Base-by-base conservation (phyloP, 2,888 invertebrate genomes). In the Acleris literana region DNA sequence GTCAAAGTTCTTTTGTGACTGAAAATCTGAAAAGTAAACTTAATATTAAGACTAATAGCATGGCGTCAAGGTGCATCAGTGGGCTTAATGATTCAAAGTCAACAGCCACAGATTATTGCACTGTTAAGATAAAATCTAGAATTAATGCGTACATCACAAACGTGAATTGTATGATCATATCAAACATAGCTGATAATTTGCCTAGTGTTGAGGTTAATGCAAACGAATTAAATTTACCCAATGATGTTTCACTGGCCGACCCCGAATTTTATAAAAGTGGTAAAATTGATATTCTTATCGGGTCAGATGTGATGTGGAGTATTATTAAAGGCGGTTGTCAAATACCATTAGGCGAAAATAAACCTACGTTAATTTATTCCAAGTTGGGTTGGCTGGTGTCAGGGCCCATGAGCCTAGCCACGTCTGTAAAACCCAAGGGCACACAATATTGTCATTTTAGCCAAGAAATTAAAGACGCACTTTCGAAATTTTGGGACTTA, bases 331-430 rank as follows among this genome's bases (percentile, higher is more conserved):
- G 48, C 18, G 57, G 57, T 9, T 29, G 29, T 46, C 48, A 58
- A 18, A 46, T 58, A 17, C 17, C 46, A 3, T 39, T 58, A 13
- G 58, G 33, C 6, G 29, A 58, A 58, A 49, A 39, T 49, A 33
- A 29, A 49, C 49, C 58, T 16, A 20, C 17, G 13, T 20, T 58
- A 11, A 49, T 49, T 5, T 33, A 49, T n/a, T 58, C 58, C 4
- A 39, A 58, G n/a, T 25, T 58, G 16, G 58, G 58, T 11, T 58
- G 58, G 58, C 33, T 58, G 11, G 58, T 58, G 13, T 29, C 58
- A 18, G 58, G 58, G 11, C 58, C 58, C 1, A 29, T 33, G 49
- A 49, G 29, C 18, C 33, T 18, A 16, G 25, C 49, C 20, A 33
- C 58, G 18, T 33, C 33, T 16, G 22, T 48, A 13, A 44, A 44